Conservation (phyloP, 2,113 vertebrate genomes). For the Eclectus roratus region DNA sequence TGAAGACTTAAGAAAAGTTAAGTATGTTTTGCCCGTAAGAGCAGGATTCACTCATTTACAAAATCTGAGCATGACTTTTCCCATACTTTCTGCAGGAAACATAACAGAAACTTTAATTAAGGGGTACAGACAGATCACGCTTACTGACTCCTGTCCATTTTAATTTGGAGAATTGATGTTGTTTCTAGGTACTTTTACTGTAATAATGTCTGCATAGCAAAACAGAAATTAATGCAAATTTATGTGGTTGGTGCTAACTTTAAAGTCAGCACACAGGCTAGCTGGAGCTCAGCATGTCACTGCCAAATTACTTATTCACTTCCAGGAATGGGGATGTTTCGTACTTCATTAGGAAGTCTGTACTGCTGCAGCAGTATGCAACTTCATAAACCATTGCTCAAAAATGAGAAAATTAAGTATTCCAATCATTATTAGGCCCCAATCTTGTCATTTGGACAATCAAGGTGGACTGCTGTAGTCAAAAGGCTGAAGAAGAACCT, state of each 20-base stretch:
- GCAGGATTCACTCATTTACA: not conserved
- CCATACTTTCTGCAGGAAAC: not conserved
- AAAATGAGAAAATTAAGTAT: not conserved
- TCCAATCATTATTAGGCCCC: not conserved
- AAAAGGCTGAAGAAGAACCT: not conserved
- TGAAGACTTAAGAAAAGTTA: not conserved
- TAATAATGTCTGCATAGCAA: not conserved
- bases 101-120: not conserved
- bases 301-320: not conserved
- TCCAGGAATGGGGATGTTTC: not conserved
- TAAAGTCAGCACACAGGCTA: not conserved
- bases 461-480: not conserved
- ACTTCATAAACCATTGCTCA: not conserved
- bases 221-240: not conserved
- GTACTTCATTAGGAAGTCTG: not conserved
- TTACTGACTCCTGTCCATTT: not conserved
- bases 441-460: accelerated
- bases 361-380: not conserved
- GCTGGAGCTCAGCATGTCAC: not conserved
- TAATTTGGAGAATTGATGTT: not conserved
- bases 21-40: not conserved
- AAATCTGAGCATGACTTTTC: not conserved
- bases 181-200: not conserved
- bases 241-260: not conserved
- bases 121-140: not conserved